Conservation (phyloP, 2,797 vertebrate genomes). For the Onychomys torridus region DNA sequence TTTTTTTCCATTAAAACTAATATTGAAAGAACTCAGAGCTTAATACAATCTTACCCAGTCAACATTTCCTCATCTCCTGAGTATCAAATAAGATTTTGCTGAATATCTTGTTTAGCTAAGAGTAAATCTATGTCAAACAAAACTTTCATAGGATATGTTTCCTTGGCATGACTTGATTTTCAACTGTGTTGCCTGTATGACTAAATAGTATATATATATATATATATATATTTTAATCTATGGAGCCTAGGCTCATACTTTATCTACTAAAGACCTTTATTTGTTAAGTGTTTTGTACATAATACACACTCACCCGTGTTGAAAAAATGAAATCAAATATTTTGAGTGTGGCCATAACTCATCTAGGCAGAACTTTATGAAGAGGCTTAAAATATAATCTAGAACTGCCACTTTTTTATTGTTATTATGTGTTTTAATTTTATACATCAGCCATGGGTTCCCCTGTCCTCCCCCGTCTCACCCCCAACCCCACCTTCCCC, state of each 20-base stretch:
- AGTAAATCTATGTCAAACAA: not conserved
- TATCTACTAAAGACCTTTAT: not conserved
- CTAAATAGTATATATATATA: not conserved
- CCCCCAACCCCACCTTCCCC: too few species aligned
- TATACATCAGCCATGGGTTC: too few species aligned
- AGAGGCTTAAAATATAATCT: not conserved
- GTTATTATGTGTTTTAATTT: too few species aligned
- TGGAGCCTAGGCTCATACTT: not conserved
- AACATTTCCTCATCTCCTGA: not conserved
- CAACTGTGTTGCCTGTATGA: not conserved
- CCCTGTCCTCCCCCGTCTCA: too few species aligned
- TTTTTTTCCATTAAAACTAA: not conserved
- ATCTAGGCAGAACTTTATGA: slow-evolving; percentile 1
- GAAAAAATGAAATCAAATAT: slow-evolving; percentile 43
- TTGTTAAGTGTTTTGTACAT: not conserved
- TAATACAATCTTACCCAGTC: not conserved
- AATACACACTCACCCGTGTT: not conserved
- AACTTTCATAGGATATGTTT: not conserved
- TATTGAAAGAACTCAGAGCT: not conserved
- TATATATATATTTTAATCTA: not conserved
- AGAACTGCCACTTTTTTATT: not conserved
- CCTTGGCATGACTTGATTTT: not conserved
- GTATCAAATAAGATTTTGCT: not conserved
- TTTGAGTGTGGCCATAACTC: slow-evolving; percentile 17
- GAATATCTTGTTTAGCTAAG: not conserved